Evolutionary conservation across 1,140 invertebrate species (phyloP).

Genomic region (Dinoponera quadriceps): DNA sequence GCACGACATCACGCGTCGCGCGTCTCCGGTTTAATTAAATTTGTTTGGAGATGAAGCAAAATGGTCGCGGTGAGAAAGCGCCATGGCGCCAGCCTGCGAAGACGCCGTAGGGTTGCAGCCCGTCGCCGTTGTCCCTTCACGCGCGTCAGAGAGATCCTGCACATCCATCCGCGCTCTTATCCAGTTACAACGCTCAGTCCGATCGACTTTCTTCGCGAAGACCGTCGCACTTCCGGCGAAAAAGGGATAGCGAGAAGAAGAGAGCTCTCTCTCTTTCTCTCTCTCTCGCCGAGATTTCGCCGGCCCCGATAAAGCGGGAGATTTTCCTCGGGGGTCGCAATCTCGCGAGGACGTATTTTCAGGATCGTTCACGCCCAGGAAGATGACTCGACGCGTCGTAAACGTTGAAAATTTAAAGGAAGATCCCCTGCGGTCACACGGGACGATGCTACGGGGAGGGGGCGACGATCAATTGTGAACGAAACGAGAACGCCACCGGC

Average conservation of each 20-base stretch:
- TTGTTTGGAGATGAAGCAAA: constrained; percentile 77
- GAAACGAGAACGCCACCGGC: constrained; percentile 13
- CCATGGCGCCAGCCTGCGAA: constrained; percentile 16
- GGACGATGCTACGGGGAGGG: background rate
- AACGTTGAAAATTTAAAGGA: constrained; percentile 64
- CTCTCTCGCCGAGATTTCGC: constrained; percentile 50
- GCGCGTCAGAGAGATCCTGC: constrained; percentile 10
- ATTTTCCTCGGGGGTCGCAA: constrained; percentile 54
- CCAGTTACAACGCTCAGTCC: constrained; percentile 61
- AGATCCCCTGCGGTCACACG: constrained; percentile 39
- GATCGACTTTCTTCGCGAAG: constrained; percentile 50
- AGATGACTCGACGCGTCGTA: constrained; percentile 31
- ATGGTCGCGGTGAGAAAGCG: constrained; percentile 32
- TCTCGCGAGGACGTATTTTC: constrained; percentile 53
- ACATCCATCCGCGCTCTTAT: constrained; percentile 48
- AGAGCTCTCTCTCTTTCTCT: background rate
- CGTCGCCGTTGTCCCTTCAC: constrained; percentile 39
- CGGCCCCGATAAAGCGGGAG: background rate
- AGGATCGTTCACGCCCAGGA: constrained; percentile 40
- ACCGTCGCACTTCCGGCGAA: constrained; percentile 21
- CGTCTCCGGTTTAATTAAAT: constrained; percentile 78
- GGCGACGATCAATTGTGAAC: constrained; percentile 44
- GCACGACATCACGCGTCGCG: constrained; percentile 64
- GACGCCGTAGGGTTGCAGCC: constrained; percentile 29
- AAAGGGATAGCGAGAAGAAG: background rate